Percentiles rank a stretch among this genome's conserved stretches.
These are phyloP conservation scores for Gastracanthus pulcherrimus DNA, from an alignment of 2,888 invertebrate genomes.

Conservation along the genomic window DNA sequence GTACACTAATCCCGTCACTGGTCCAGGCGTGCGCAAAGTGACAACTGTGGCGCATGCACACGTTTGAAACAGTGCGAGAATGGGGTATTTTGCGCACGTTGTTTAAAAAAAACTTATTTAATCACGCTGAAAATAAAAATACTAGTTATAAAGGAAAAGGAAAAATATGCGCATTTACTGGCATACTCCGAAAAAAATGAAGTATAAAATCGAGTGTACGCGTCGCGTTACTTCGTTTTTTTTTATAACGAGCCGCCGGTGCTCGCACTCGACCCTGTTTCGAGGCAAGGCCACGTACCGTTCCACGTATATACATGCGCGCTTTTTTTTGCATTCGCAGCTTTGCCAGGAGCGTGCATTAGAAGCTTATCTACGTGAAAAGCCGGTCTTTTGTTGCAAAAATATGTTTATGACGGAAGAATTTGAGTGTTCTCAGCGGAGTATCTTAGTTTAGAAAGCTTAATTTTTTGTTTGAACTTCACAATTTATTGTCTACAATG, in stretches of 20 bases:
- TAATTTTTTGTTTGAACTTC: no score
- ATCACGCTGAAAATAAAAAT: neutral
- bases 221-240: constrained; percentile 25
- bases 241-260: constrained; percentile 34
- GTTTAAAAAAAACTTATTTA: constrained; percentile 8
- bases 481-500: no score
- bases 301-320: neutral
- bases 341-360: neutral
- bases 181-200: constrained; percentile 26
- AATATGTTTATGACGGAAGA: neutral
- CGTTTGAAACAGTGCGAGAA: neutral
- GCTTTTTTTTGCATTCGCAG: constrained; percentile 37
- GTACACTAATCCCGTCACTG: no score
- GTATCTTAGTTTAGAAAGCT: no score
- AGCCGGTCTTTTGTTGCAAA: neutral
- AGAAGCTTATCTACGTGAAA: constrained; percentile 1
- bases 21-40: no score
- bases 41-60: no score
- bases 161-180: constrained; percentile 25
- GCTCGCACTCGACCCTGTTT: constrained; percentile 40
- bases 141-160: constrained; percentile 1
- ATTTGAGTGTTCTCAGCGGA: neutral
- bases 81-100: no score
- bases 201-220: constrained; percentile 24
- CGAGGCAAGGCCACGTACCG: constrained; percentile 33